Evolutionary conservation across 2,113 vertebrate species (phyloP), one percentile per base, ranked within the genome.

Genomic region (Boulengeromyrus knoepffleri): DNA sequence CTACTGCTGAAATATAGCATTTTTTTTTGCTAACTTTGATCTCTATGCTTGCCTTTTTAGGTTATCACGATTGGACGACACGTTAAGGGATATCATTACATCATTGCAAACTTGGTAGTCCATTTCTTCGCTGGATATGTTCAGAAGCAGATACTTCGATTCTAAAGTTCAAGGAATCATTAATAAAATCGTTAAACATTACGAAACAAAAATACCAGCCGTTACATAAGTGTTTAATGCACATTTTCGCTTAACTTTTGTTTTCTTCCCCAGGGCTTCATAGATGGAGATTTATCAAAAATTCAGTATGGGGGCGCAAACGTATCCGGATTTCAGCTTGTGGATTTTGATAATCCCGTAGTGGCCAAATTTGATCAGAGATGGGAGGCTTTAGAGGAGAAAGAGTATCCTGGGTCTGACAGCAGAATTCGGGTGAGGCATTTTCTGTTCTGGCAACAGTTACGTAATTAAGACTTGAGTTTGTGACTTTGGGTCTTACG

Each of bases 241-340:
- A 42, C 17, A 45, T 84, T n/a, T 86, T 86, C n/a, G 7, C 24
- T 31, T 15, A 86, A 27, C 24, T 85, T n/a, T 24, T 27, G n/a
- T 49, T 52, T 10, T 45, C 21, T 90, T 50, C 77, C 47, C 2
- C 93, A 99, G 98, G 98, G 98, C 50, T 99, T 99, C 93, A 96
- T 98, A 83, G 98, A 99, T 91, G 98, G 98, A 74, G 98, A 99
- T 92, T 95, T 99, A 89, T 96, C 98, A 87, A 99, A 99, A 95
- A 99, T 99, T 94, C 98, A 99, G 90, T 99, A 99, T 92, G 98
- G 98, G 93, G 98, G 98, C 46, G 98, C 98, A 2, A 99, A 99
- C 0, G 98, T 99, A 66, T 99, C 98, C 85, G 98, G 98, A 92
- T 99, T 99, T 95, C 98, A 99, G 93, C 98, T 99, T 15, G 98